Conservation (phyloP, 2,888 invertebrate species). For the Apamea epomidion region DNA sequence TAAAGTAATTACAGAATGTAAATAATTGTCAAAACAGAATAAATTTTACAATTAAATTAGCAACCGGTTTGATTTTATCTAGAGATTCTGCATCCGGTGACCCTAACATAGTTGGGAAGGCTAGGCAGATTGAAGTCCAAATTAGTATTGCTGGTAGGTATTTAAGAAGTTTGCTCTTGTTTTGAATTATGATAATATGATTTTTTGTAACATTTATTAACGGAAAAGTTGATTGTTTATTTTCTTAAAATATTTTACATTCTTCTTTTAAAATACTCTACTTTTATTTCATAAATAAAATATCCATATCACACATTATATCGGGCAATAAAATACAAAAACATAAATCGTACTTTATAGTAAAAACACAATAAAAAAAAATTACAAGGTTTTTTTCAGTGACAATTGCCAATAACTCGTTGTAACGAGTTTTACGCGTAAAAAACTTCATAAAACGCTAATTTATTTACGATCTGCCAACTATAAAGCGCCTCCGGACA, state of each 20-base stretch:
- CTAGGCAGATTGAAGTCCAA: background rate
- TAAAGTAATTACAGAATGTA: too few relatives aligned
- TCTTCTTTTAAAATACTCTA: background rate
- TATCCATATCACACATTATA: conserved; percentile 35
- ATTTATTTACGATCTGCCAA: conserved; percentile 84
- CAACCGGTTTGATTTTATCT: too few relatives aligned
- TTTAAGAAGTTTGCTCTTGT: too few relatives aligned
- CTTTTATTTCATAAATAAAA: conserved; percentile 23
- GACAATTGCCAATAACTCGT: conserved; percentile 71
- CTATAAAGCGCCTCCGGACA: conserved; percentile 71
- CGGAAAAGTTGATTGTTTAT: background rate
- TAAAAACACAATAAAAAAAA: conserved; percentile 48
- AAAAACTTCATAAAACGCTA: conserved; percentile 71
- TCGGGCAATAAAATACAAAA: conserved; percentile 41
- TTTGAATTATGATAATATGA: too few relatives aligned
- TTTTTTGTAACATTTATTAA: background rate
- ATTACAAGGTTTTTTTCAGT: conserved; percentile 52
- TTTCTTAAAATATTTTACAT: background rate
- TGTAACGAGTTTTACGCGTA: conserved; percentile 70
- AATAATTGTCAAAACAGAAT: too few relatives aligned
- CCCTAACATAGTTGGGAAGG: too few relatives aligned
- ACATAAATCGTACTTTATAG: conserved; percentile 51
- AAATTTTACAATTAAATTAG: too few relatives aligned
- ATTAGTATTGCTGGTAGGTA: background rate
- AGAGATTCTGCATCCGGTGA: too few relatives aligned